Percentiles rank a stretch among this genome's conserved stretches.
Conservation (phyloP, 2,797 vertebrate species). For the Syngnathus rostellatus region DNA sequence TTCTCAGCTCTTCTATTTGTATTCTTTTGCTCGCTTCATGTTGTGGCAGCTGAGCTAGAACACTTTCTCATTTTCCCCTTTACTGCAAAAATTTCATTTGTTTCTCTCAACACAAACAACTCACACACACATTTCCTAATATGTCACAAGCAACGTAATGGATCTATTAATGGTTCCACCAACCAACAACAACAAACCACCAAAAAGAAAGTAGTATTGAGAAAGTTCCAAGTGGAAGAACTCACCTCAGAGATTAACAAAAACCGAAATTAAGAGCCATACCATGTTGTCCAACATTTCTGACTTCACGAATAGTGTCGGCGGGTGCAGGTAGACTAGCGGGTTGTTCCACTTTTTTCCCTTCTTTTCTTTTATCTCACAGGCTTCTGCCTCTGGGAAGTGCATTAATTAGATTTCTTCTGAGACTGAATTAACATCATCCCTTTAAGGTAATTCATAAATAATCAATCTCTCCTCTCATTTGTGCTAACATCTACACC, state of each 20-base stretch:
- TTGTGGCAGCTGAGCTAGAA: not conserved
- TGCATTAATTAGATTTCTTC: not conserved
- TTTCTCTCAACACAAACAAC: not conserved
- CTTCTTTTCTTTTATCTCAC: not conserved
- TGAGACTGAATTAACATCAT: slow-evolving; percentile 1
- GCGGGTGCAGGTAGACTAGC: not conserved
- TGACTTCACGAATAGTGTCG: not conserved
- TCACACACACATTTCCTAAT: not conserved
- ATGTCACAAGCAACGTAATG: not conserved
- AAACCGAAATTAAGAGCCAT: not conserved
- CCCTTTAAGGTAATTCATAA: not conserved
- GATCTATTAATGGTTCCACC: too few relatives aligned
- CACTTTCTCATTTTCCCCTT: not conserved
- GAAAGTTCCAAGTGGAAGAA: too few relatives aligned
- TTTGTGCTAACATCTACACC: slow-evolving; percentile 20
- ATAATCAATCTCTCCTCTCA: slow-evolving; percentile 12
- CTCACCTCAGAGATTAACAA: too few relatives aligned
- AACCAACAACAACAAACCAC: too few relatives aligned
- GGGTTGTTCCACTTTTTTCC: not conserved
- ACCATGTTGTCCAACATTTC: not conserved
- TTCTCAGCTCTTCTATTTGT: slow-evolving; percentile 1
- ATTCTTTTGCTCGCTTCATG: slow-evolving; percentile 4
- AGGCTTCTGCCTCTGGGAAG: not conserved
- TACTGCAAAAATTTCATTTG: not conserved
- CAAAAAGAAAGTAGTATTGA: too few relatives aligned